Evolutionary conservation across 2,113 vertebrate species (phyloP), one percentile per base, ranked within the genome.

Genomic region (Sylvilagus bachmani): DNA sequence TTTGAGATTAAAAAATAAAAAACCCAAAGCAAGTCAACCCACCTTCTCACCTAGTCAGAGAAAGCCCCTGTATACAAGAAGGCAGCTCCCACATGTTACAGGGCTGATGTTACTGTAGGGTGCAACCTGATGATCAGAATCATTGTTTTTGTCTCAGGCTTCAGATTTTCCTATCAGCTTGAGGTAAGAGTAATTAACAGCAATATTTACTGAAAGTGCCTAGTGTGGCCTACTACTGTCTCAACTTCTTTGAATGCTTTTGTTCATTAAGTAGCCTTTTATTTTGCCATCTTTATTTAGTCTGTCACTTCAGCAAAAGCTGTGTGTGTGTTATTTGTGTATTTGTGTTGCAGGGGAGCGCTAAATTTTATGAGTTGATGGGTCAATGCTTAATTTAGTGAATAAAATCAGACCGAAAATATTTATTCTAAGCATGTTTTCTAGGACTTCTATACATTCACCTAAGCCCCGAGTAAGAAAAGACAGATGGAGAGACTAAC

Each of bases 181-280:
- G 31, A 79, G 75, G 38, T 49, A 75, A 58, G 17, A 89, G 66
- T 82, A 29, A 67, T 64, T 64, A 61, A 53, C 25, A 74, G 22
- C 33, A 83, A 64, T 51, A 70, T 16, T 85, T n/a, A 55, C 3
- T 38, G n/a, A 53, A 51, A 61, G 66, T 71, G 31, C 24, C 66
- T 49, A 33, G 7, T 70, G 80, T 66, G 81, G 70, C 80, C 67
- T 44, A 13, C 16, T 78, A 10, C 55, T 78, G 71, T 88, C 89
- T 70, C 36, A 80, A 91, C n/a, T 91, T 33, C 21, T 67, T 81
- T 6, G 9, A 38, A 66, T 70, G 31, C 75, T 93, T 77, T 77
- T 24, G 33, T 86, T 88, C 36, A 75, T 88, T 75, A 90, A 86
- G 77, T 33, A 67, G 49, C 17, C 78, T 55, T 95, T 80, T 66